Conservation (phyloP, 2,797 vertebrate genomes). For the Tachyglossus aculeatus region DNA sequence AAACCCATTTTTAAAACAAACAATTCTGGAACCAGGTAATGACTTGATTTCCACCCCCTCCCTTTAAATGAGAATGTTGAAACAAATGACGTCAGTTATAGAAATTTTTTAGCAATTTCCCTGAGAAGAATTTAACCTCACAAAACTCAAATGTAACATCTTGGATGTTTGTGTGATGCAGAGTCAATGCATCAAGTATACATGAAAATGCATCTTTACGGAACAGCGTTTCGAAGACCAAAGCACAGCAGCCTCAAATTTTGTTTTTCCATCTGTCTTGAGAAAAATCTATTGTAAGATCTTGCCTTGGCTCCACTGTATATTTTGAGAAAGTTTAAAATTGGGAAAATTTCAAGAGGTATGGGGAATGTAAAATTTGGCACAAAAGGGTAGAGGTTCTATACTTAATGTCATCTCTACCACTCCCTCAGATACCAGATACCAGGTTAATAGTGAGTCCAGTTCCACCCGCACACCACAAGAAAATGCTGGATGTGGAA, state of each 20-base stretch:
- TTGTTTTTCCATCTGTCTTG: constrained; percentile 17
- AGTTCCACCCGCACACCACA: too few relatives aligned
- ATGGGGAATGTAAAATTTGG: too few relatives aligned
- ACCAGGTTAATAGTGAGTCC: too few relatives aligned
- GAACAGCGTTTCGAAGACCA: constrained; percentile 1
- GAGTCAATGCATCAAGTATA: neutral
- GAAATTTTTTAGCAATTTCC: constrained; percentile 2
- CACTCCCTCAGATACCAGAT: too few relatives aligned
- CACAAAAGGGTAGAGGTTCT: too few relatives aligned
- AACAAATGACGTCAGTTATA: neutral
- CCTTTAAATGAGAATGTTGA: constrained; percentile 13
- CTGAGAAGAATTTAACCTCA: neutral
- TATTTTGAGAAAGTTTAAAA: neutral
- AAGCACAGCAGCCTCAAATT: neutral
- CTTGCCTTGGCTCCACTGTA: neutral
- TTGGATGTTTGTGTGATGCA: constrained; percentile 9
- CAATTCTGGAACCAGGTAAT: constrained; percentile 22
- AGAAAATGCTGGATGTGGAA: too few relatives aligned
- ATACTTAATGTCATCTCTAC: too few relatives aligned
- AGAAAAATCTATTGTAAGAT: constrained; percentile 1
- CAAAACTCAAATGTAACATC: neutral
- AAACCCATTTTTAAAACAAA: constrained; percentile 10
- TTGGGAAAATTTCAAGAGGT: too few relatives aligned
- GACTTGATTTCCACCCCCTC: neutral
- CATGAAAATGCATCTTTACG: constrained; percentile 3